A percentile compares a stretch with the other conserved stretches of the same genome.
phyloP scores from a whole-genome alignment of 2,888 invertebrate genomes.

The Osmoderma eremita region DNA sequence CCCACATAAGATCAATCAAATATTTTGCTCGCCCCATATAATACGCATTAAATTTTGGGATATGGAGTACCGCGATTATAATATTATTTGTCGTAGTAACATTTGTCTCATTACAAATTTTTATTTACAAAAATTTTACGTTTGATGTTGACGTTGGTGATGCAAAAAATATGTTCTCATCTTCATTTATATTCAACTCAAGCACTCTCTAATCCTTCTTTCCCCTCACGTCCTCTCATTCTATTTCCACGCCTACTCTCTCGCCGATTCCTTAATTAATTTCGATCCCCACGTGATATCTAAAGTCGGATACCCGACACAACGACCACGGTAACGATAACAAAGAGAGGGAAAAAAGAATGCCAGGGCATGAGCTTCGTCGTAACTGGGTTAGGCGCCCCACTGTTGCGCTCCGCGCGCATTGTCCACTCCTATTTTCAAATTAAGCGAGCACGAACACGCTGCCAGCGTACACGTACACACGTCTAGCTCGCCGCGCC shows the following conservation, averaged over 20 bases:
- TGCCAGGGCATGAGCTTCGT: neutral
- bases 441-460: constrained; percentile 6
- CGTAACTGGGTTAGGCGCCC: neutral
- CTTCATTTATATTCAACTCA: too few relatives aligned
- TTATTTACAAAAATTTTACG: too few relatives aligned
- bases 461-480: neutral
- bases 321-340: too few relatives aligned
- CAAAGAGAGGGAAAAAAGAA: neutral
- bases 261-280: constrained; percentile 13
- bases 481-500: neutral
- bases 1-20: too few relatives aligned
- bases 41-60: too few relatives aligned
- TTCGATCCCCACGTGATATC: constrained; percentile 2
- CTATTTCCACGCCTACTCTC: neutral
- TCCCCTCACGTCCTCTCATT: neutral
- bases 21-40: too few relatives aligned
- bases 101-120: too few relatives aligned
- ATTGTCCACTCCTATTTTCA: constrained; percentile 1
- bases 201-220: neutral
- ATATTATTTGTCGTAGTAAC: too few relatives aligned
- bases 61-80: too few relatives aligned
- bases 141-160: too few relatives aligned
- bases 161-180: too few relatives aligned
- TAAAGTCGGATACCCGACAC: neutral
- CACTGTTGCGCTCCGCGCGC: constrained; percentile 8